Conservation (phyloP, 2,113 vertebrate species). For the Microcebus tavaratra region DNA sequence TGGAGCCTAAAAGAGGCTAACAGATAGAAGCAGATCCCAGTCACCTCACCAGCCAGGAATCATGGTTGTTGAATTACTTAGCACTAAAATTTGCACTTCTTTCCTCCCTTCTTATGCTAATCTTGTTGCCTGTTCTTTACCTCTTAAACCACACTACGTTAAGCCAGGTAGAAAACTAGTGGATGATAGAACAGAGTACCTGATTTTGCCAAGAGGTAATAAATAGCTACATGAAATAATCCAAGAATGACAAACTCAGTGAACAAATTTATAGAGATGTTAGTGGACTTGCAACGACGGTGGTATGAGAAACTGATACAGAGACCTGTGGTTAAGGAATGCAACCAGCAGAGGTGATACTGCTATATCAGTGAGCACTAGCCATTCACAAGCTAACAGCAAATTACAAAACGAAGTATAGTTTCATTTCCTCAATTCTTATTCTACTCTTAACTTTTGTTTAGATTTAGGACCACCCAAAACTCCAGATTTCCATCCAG, state of each 20-base stretch:
- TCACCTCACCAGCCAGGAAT: rapidly evolving
- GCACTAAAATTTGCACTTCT: neutral
- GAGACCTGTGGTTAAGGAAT: neutral
- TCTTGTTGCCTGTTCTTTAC: too few relatives aligned
- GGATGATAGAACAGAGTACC: neutral
- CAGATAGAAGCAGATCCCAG: neutral
- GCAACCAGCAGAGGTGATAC: neutral
- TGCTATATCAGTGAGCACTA: too few relatives aligned
- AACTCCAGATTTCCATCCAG: too few relatives aligned
- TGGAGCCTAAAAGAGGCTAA: too few relatives aligned
- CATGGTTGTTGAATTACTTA: too few relatives aligned
- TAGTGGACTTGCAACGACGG: neutral
- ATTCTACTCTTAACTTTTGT: too few relatives aligned
- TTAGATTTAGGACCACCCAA: neutral
- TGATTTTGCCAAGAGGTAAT: neutral
- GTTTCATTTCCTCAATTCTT: neutral
- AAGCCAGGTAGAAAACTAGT: neutral
- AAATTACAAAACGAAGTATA: neutral
- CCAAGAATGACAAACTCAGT: rapidly evolving
- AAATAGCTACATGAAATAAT: neutral
- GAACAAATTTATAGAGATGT: neutral
- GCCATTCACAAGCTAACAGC: neutral
- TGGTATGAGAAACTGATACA: neutral
- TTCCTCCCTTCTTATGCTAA: neutral
- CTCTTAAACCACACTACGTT: too few relatives aligned